These are phyloP conservation scores for Dendrolimus houi DNA, from an alignment of 2,888 invertebrate genomes.

Conservation along the genomic window DNA sequence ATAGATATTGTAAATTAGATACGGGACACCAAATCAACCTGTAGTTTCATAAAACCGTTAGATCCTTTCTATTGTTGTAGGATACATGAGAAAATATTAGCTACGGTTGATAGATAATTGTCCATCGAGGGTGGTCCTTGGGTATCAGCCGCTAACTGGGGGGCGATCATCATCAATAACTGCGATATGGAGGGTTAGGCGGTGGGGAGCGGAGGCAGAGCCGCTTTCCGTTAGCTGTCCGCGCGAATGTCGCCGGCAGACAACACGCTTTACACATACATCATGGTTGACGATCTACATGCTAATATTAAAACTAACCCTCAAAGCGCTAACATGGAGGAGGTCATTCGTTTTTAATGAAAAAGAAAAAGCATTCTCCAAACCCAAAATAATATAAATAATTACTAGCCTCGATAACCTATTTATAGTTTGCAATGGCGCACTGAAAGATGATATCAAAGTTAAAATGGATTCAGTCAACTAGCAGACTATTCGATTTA, in stretches of 20 bases:
- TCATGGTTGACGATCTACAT: slow-evolving; percentile 45
- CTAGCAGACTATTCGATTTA: too few relatives aligned
- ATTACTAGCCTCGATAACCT: too few relatives aligned
- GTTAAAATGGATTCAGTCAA: too few relatives aligned
- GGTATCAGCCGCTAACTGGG: slow-evolving; percentile 1
- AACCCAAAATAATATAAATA: too few relatives aligned
- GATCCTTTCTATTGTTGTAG: background rate
- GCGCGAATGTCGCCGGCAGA: slow-evolving; percentile 21
- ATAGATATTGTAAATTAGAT: too few relatives aligned
- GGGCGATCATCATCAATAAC: slow-evolving; percentile 12
- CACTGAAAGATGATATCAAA: too few relatives aligned
- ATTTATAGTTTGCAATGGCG: too few relatives aligned
- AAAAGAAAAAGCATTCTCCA: too few relatives aligned
- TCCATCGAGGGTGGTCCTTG: slow-evolving; percentile 6
- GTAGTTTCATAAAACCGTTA: background rate
- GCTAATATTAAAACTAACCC: slow-evolving; percentile 52
- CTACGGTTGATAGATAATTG: background rate
- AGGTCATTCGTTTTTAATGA: too few relatives aligned
- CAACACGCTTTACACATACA: slow-evolving; percentile 34
- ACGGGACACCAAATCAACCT: too few relatives aligned
- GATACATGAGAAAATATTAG: background rate
- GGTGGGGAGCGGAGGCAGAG: background rate
- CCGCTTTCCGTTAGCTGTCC: background rate
- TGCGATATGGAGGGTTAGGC: background rate
- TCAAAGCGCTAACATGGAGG: too few relatives aligned